Evolutionary conservation across 2,797 vertebrate genomes (phyloP).

Genomic region (Pseudocheirus occidentalis): DNA sequence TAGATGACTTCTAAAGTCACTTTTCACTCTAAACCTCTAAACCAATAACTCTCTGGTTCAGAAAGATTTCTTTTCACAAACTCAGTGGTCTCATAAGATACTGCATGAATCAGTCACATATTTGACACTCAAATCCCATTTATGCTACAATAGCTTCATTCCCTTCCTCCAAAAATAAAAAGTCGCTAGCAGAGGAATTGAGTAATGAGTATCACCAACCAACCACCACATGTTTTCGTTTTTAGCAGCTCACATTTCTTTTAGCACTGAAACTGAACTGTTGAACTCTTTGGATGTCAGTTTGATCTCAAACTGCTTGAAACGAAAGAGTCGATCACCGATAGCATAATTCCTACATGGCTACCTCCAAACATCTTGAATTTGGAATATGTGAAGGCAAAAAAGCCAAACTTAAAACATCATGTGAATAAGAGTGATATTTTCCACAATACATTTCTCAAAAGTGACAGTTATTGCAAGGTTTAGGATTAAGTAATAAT

Average conservation of each 20-base stretch:
- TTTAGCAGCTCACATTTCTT: background rate
- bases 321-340: background rate
- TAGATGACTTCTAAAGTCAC: background rate
- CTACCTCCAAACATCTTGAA: background rate
- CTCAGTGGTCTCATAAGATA: background rate
- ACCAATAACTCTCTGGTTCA: background rate
- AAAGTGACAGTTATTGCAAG: background rate
- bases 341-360: conserved; percentile 19
- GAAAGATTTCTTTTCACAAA: background rate
- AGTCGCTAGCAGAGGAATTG: conserved; percentile 1
- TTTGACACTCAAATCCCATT: conserved; percentile 16
- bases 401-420: background rate
- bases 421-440: background rate
- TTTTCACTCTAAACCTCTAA: background rate
- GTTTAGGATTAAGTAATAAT: conserved; percentile 20
- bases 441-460: background rate
- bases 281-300: conserved; percentile 12
- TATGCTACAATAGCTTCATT: conserved; percentile 38
- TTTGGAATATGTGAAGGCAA: background rate
- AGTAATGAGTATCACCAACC: conserved; percentile 22
- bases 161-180: conserved; percentile 51
- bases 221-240: background rate
- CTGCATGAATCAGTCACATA: background rate
- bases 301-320: conserved; percentile 5
- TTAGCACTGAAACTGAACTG: conserved; percentile 54